A percentile compares a stretch with the other conserved stretches of the same genome.
Evolutionary conservation across 1,140 invertebrate species (phyloP).

Genomic region (Drosophila nigrodunni): DNA sequence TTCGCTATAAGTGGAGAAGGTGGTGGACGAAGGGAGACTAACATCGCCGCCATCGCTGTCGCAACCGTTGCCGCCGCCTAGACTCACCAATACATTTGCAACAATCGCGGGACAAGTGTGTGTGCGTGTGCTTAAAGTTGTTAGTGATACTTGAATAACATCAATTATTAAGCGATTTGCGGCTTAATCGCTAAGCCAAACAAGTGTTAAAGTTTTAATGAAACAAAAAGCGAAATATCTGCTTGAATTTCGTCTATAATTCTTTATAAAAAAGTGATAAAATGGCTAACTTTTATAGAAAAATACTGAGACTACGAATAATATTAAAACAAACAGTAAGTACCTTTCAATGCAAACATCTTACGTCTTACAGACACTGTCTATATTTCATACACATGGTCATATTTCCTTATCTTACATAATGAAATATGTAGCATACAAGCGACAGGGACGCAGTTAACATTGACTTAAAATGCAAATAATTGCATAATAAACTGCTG

Average conservation of each 20-base stretch:
- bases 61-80: constrained; percentile 38
- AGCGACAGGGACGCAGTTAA: not conserved
- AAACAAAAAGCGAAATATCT: constrained; percentile 6
- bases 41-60: constrained; percentile 15
- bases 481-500: constrained; percentile 48
- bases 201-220: constrained; percentile 19
- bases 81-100: constrained; percentile 45
- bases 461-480: constrained; percentile 4
- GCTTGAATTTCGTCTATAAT: not conserved
- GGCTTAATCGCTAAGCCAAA: constrained; percentile 30
- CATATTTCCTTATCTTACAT: constrained; percentile 35
- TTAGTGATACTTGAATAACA: constrained; percentile 50
- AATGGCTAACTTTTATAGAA: constrained; percentile 1
- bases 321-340: constrained; percentile 19
- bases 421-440: constrained; percentile 29
- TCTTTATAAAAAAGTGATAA: not conserved
- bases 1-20: constrained; percentile 67
- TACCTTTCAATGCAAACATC: not conserved
- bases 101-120: constrained; percentile 32
- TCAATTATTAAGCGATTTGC: constrained; percentile 41
- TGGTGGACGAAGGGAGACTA: constrained; percentile 34
- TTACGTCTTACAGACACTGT: not conserved
- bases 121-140: constrained; percentile 56
- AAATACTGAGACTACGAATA: not conserved
- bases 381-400: not conserved